phyloP scores from a whole-genome alignment of 2,113 vertebrate genomes.

The Rafetus swinhoei region DNA sequence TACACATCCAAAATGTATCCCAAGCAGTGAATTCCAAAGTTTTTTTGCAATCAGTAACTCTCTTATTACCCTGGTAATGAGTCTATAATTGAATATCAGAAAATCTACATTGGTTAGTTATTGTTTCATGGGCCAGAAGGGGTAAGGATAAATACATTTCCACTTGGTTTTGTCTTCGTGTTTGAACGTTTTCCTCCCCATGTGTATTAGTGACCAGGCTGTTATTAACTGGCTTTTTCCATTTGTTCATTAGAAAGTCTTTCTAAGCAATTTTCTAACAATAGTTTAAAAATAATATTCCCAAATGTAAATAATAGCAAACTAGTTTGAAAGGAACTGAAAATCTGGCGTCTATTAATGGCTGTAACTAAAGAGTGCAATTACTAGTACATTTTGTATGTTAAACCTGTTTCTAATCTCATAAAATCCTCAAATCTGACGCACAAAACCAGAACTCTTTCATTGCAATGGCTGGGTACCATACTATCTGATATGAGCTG shows the following conservation, averaged over 20 bases:
- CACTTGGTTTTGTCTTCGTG: background rate
- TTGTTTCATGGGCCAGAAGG: background rate
- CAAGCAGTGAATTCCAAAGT: background rate
- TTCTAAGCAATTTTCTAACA: background rate
- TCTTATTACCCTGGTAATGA: background rate
- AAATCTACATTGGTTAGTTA: background rate
- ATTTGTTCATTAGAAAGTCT: background rate
- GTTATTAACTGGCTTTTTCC: background rate
- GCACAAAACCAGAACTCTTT: constrained; percentile 27
- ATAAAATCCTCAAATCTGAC: constrained; percentile 17
- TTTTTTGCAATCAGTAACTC: background rate
- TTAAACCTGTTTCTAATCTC: constrained; percentile 2
- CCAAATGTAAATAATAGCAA: background rate
- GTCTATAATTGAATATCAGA: background rate
- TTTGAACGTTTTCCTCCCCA: background rate
- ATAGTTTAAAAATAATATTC: background rate
- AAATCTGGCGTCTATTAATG: background rate
- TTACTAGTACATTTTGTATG: constrained; percentile 9
- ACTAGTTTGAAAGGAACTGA: constrained; percentile 5
- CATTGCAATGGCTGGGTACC: constrained; percentile 14
- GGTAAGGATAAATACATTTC: background rate
- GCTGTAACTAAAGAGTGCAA: background rate
- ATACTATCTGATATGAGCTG: constrained; percentile 49
- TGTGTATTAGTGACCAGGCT: background rate
- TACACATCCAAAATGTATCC: background rate